Percentiles rank a stretch among this genome's conserved stretches.
phyloP scores from a whole-genome alignment of 2,888 invertebrate genomes.

The Leptopterna dolabrata region DNA sequence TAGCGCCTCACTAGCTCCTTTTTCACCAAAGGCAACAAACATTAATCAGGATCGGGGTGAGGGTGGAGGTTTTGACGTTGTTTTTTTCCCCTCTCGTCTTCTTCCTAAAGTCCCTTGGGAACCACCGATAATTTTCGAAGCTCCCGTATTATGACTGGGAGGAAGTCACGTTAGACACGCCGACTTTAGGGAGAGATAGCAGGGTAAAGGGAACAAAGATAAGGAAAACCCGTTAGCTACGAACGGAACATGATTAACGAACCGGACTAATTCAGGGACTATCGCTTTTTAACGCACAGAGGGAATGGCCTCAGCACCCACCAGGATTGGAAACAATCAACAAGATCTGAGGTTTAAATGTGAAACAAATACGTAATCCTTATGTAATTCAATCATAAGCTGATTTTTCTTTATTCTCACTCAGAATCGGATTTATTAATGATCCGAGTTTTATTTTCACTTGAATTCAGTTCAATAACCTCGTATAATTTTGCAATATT shows the following conservation, averaged over 20 bases:
- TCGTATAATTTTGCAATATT: too few species aligned
- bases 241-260: not conserved
- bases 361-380: too few species aligned
- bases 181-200: not conserved
- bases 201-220: not conserved
- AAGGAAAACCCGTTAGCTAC: not conserved
- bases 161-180: conserved; percentile 42
- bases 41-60: conserved; percentile 28
- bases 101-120: not conserved
- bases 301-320: too few species aligned
- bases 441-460: too few species aligned
- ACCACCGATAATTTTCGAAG: not conserved
- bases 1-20: not conserved
- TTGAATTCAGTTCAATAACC: too few species aligned
- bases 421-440: too few species aligned
- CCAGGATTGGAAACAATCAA: too few species aligned
- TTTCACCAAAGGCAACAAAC: not conserved
- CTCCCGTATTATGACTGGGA: not conserved
- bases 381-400: too few species aligned
- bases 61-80: conserved; percentile 9
- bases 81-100: not conserved
- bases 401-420: too few species aligned
- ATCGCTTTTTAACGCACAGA: too few species aligned
- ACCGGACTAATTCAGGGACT: not conserved
- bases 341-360: too few species aligned